Base-by-base conservation (phyloP, 2,888 invertebrate species). In the Bugulina stolonifera region DNA sequence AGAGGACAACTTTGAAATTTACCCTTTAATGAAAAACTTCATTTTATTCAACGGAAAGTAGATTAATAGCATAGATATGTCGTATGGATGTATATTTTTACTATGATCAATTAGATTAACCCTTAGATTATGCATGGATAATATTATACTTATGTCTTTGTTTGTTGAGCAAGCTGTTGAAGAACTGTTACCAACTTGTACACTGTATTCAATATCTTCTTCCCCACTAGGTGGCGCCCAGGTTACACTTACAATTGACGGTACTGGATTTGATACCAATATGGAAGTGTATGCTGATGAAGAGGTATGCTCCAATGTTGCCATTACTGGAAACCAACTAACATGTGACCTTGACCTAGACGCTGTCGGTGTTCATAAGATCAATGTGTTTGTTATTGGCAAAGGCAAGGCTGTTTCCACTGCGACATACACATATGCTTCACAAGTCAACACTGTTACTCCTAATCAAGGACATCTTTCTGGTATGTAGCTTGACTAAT, bases 191-290 rank as follows among this genome's bases (percentile, higher is more conserved):
- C n/a, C n/a, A n/a, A n/a, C n/a, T n/a, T n/a, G n/a, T n/a, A n/a
- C n/a, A n/a, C n/a, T n/a, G n/a, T n/a, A n/a, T n/a, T n/a, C n/a
- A n/a, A n/a, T n/a, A n/a, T n/a, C n/a, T n/a, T n/a, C n/a, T n/a
- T n/a, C n/a, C n/a, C 22, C n/a, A 29, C 5, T 27, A 64, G 64
- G 64, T 32, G 64, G 32, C 27, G 64, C 32, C 5, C 25, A 64
- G 25, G 64, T 64, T 32, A 64, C 64, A 14, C 64, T 64, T 5
- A 64, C 64, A 25, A 27, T 64, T 10, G 3, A 2, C 10, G 64
- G 64, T 10, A 64, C 64, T 18, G 64, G 64, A 32, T 32, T 64
- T 14, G 64, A 27, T 64, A 27, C 32, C 32, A 64, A 64, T 64
- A 27, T 27, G 14, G 32, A 64, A 27, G 34, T 64, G 5, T 2